phyloP scores from a whole-genome alignment of 2,888 invertebrate species.

The Rugalucina vietnamica region DNA sequence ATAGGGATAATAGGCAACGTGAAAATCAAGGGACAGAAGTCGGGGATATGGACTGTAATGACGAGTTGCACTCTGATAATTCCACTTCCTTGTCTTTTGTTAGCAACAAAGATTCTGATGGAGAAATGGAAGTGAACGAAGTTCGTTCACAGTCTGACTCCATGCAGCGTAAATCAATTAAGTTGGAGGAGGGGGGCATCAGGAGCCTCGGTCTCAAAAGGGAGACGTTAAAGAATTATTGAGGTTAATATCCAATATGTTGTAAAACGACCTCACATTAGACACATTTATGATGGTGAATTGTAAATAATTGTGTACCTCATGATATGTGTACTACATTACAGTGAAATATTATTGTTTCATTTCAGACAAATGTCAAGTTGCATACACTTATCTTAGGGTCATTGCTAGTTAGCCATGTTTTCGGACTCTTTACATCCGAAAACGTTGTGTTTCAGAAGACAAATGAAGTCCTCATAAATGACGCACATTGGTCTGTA shows the following conservation, averaged over 20 bases:
- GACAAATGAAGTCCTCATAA: constrained; percentile 28
- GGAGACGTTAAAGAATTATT: background rate
- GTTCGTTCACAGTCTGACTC: background rate
- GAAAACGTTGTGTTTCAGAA: constrained; percentile 34
- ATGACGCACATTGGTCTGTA: constrained; percentile 23
- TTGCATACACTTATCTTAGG: background rate
- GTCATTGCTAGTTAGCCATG: background rate
- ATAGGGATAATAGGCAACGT: background rate
- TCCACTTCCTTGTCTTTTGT: background rate
- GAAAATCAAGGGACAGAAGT: background rate
- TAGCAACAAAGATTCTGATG: background rate
- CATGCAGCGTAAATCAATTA: background rate
- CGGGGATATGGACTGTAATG: background rate
- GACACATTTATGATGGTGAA: background rate
- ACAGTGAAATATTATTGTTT: background rate
- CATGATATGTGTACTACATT: background rate
- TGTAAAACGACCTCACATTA: constrained; percentile 12
- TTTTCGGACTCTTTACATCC: background rate
- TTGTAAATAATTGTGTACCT: background rate
- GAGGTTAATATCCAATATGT: background rate
- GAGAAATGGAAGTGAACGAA: constrained; percentile 12
- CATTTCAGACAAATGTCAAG: background rate
- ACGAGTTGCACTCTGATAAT: constrained; percentile 7
- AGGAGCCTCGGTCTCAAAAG: background rate
- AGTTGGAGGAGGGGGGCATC: too few relatives aligned